phyloP scores from a whole-genome alignment of 2,113 vertebrate species.

The Aptenodytes forsteri region DNA sequence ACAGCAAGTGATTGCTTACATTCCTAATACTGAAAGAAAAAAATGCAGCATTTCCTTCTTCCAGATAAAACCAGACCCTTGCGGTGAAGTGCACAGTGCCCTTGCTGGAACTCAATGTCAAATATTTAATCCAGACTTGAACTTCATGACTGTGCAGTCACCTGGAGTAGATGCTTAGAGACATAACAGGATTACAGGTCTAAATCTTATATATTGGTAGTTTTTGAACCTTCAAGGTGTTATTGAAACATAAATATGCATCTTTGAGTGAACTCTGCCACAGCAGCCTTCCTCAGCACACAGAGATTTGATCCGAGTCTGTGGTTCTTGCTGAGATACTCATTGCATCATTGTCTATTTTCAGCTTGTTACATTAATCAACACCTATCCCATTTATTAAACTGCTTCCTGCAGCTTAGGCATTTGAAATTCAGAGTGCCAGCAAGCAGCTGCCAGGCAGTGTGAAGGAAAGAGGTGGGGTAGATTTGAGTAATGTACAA shows the following conservation, averaged over 20 bases:
- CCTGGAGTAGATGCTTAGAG: constrained; percentile 13
- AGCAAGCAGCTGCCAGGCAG: constrained; percentile 71
- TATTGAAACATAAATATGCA: constrained; percentile 39
- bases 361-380: constrained; percentile 78
- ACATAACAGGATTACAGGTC: constrained; percentile 30
- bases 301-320: constrained; percentile 17
- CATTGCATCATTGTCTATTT: constrained; percentile 79
- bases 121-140: constrained; percentile 29
- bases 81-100: background rate
- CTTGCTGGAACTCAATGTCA: constrained; percentile 22
- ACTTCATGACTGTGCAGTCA: constrained; percentile 50
- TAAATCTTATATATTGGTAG: constrained; percentile 20
- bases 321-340: constrained; percentile 66
- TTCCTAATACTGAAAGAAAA: background rate
- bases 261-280: constrained; percentile 2
- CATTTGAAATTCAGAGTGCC: constrained; percentile 76
- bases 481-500: constrained; percentile 70
- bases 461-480: constrained; percentile 67
- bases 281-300: constrained; percentile 6
- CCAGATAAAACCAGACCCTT: background rate
- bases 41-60: background rate
- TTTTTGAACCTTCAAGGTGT: constrained; percentile 53
- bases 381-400: constrained; percentile 77
- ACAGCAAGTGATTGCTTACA: background rate
- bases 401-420: constrained; percentile 71